These are phyloP conservation scores for Phenganax stokvisi DNA, from an alignment of 92 coral and sea anemone species.

Conservation along the genomic window DNA sequence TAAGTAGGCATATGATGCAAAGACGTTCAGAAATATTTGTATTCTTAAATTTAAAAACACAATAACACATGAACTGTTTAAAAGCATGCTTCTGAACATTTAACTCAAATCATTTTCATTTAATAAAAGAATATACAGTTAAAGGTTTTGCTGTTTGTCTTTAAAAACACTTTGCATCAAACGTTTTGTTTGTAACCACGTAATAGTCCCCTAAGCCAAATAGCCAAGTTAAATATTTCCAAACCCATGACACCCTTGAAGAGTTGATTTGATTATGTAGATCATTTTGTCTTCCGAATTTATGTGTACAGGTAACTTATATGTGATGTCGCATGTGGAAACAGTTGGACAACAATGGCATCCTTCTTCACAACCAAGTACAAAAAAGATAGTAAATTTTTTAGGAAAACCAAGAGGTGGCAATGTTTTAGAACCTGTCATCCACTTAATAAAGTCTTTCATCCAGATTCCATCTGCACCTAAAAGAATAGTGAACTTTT, in stretches of 20 bases:
- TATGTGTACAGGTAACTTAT: constrained; percentile 60
- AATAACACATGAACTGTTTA: too few relatives aligned
- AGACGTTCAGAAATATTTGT: constrained; percentile 15
- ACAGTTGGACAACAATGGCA: constrained; percentile 64
- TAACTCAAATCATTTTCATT: too few relatives aligned
- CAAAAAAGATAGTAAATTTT: constrained; percentile 51
- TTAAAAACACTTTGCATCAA: background rate
- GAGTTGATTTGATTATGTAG: constrained; percentile 52
- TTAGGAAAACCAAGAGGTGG: constrained; percentile 55
- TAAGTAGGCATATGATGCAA: background rate
- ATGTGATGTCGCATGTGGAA: constrained; percentile 56
- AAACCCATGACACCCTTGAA: constrained; percentile 55
- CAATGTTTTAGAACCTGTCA: constrained; percentile 31
- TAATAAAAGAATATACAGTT: too few relatives aligned
- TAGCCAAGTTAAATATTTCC: constrained; percentile 34
- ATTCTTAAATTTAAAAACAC: too few relatives aligned
- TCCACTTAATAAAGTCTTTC: constrained; percentile 36
- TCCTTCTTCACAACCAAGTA: constrained; percentile 55
- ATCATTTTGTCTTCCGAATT: constrained; percentile 51
- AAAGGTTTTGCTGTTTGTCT: background rate
- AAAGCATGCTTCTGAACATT: too few relatives aligned
- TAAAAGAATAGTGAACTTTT: background rate
- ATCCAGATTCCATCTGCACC: background rate
- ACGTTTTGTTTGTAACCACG: too few relatives aligned
- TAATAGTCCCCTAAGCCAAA: too few relatives aligned